Base-by-base conservation (phyloP, 2,797 vertebrate genomes). In the Falco rusticolus region DNA sequence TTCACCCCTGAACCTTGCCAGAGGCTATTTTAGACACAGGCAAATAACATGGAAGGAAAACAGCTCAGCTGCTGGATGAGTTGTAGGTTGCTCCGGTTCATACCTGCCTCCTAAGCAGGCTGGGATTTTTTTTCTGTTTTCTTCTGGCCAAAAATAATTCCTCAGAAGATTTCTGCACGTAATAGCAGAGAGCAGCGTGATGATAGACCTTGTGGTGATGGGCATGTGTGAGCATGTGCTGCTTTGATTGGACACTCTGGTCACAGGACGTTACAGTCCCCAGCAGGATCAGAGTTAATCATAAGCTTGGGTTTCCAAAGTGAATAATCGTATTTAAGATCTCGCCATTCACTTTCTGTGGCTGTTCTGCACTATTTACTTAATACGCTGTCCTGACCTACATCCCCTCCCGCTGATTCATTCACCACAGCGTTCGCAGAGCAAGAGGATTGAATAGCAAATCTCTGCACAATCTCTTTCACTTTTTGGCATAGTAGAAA, bases 401-500 rank as follows among this genome's bases (percentile, higher is more conserved):
- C 87, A 97, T 97, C 92, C 70, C 71, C 60, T 93, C 85, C 76
- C 59, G 74, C 91, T 96, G 72, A 79, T 79, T 93, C 92, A 93
- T 91, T 94, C 94, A 95, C 69, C 21, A 13, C 68, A 47, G 60
- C 3, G 5, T 59, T 90, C 10, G 3, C 2, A 5, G 85, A 86
- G 79, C 91, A 96, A 94, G 89, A 96, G 95, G 95, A 96, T 94
- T 96, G 96, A 95, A 92, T 61, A 92, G 89, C 80, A 96, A 96
- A 96, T 96, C 96, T 95, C 94, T 76, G 53, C 50, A 39, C 92
- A 96, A 96, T 84, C 96, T 95, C 91, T 74, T 89, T 64, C 92
- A 86, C 70, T 0, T 91, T 91, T 86, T 87, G 68, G 48, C 25
- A 3, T 33, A 54, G 89, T 1, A 64, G 91, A 88, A 93, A 96